Base-by-base conservation (phyloP, 2,113 vertebrate genomes). In the Cavia porcellus region DNA sequence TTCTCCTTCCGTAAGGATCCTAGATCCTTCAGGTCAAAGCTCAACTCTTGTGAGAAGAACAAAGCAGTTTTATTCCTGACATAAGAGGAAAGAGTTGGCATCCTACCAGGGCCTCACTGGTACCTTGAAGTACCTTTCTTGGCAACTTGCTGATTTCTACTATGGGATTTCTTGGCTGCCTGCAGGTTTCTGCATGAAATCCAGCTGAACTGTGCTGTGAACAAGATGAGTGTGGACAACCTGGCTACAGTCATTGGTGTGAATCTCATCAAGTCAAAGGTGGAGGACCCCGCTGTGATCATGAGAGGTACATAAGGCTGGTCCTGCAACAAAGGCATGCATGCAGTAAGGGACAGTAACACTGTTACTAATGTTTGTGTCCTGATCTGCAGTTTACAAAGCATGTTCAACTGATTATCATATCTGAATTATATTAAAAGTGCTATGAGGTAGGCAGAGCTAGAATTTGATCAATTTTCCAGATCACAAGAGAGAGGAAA, bases 151-250 rank as follows among this genome's bases (percentile, higher is more conserved):
- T 88, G 2, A 45, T 50, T 79, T 91, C 90, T 83, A 94, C 55
- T 15, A 19, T 80, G 85, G 62, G 89, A 77, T 95, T 35, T 89
- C 47, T 96, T 90, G 89, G 28, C 50, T 96, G 35, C 59, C 62
- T 30, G 20, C 98, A 99, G 99, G 98, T 99, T 99, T 96, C 98
- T 99, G 32, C 98, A 99, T 1, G 99, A 99, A 98, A 99, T 99
- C 83, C 99, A 99, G 96, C 97, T 98, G 83, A 99, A 99, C 90
- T 99, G 99, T 0, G 98, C 97, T 0, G 89, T 99, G 95, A 99
- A 99, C 97, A 99, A 99, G 98, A 99, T 99, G 99, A 99, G 99
- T 0, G 99, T 99, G 98, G 99, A 99, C 83, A 99, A 99, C 96
- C 97, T 99, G 98, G 99, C 99, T 8, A 99, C 99, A 0, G 99